These are phyloP conservation scores for Oxytorus armatus DNA, from an alignment of 2,888 invertebrate species.

Conservation along the genomic window DNA sequence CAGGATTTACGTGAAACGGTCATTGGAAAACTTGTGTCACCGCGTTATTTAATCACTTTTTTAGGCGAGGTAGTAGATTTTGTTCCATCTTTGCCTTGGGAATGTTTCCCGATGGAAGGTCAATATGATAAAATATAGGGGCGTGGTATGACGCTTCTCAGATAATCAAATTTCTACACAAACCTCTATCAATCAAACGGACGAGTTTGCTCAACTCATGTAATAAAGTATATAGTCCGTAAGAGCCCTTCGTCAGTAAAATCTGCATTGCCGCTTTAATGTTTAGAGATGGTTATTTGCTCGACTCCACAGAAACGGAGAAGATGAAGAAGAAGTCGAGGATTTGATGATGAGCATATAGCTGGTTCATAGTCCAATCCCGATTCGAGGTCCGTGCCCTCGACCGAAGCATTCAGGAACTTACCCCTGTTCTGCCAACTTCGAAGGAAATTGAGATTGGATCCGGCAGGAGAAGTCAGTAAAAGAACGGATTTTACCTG, in stretches of 20 bases:
- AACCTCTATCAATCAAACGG: too few relatives aligned
- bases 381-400: conserved; percentile 64
- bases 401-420: conserved; percentile 29
- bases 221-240: too few relatives aligned
- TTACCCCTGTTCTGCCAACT: conserved; percentile 57
- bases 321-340: too few relatives aligned
- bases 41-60: background rate
- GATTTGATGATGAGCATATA: conserved; percentile 70
- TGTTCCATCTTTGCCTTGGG: background rate
- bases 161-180: conserved; percentile 7
- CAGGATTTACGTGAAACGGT: conserved; percentile 12
- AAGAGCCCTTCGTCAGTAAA: too few relatives aligned
- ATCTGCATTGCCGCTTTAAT: too few relatives aligned
- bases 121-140: conserved; percentile 1
- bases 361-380: conserved; percentile 57
- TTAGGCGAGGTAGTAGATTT: background rate
- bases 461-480: conserved; percentile 69
- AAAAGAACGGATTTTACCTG: conserved; percentile 38
- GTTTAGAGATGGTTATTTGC: too few relatives aligned
- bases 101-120: background rate
- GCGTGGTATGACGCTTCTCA: background rate
- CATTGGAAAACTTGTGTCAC: conserved; percentile 20
- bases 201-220: too few relatives aligned
- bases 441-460: conserved; percentile 79
- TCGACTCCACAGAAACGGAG: too few relatives aligned